Evolutionary conservation across 2,888 invertebrate species (phyloP), one percentile per base, ranked within the genome.

Genomic region (Caenorhabditis sp.): DNA sequence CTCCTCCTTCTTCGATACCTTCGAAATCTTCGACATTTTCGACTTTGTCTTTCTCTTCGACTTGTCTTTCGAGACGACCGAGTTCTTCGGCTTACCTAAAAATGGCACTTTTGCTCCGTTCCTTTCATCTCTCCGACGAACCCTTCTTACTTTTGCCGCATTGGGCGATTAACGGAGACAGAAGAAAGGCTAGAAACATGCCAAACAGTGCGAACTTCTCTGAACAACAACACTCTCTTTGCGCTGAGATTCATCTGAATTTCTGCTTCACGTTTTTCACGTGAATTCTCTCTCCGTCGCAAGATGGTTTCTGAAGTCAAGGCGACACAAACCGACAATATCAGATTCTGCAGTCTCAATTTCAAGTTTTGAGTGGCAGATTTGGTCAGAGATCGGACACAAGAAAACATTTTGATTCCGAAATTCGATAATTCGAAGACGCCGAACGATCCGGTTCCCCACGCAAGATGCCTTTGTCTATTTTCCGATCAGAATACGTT

Each of bases 121-220:
- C 24, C 27, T 20, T 7, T 6, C 11, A 26, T 30, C 30, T 5
- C 27, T 26, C 5, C 22, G n/a, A n/a, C n/a, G 45, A 26, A 39
- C 61, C 50, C 13, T 55, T 55, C 22, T 58, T 58, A 1, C 26
- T 37, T 24, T 68, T 58, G 8, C 43, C 35, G 43, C 68, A 68
- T 39, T 68, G 58, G 52, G 17, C 26, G n/a, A 58, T n/a, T 13
- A 68, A 2, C 5, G 62, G 52, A 13, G 59, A 27, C 43, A 59
- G 22, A 15, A 68, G 41, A 43, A 58, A n/a, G 43, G 52, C 39
- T 35, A 68, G 58, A 68, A 50, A 50, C 50, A 52, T 66, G 46
- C 66, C 39, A 58, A 68, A 68, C 43, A 59, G 8, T 35, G 58
- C 43, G 43, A 68, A 68, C 22, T 68, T 68, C 52, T 52, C 68